Evolutionary conservation across 2,113 vertebrate genomes (phyloP).

Genomic region (Toxotes jaculatrix): DNA sequence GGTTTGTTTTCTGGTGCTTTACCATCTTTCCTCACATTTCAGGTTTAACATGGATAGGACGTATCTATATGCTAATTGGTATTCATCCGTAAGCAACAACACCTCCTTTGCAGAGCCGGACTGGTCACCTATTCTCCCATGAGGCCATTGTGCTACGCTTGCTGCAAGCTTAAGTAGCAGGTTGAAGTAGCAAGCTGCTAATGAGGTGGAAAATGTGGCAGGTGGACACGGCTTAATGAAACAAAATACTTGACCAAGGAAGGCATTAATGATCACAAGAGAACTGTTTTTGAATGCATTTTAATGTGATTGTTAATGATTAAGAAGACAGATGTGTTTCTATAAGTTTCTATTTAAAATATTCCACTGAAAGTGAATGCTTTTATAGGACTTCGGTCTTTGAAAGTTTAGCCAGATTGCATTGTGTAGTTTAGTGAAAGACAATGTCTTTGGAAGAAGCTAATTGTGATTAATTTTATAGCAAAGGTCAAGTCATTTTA

Average conservation of each 20-base stretch:
- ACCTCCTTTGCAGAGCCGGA: constrained; percentile 21
- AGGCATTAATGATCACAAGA: constrained; percentile 23
- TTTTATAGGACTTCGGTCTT: not conserved
- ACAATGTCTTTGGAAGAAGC: no score
- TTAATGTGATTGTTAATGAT: constrained; percentile 22
- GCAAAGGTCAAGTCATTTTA: not conserved
- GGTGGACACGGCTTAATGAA: constrained; percentile 53
- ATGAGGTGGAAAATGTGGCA: constrained; percentile 58
- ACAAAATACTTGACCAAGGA: constrained; percentile 40
- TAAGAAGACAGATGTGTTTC: not conserved
- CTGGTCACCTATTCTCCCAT: constrained; percentile 50
- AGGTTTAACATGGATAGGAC: constrained; percentile 36
- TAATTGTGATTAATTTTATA: not conserved
- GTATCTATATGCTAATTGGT: constrained; percentile 42
- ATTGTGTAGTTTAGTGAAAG: not conserved
- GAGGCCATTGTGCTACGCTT: constrained; percentile 50
- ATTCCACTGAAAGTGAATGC: not conserved
- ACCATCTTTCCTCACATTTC: not conserved
- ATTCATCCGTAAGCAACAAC: constrained; percentile 56
- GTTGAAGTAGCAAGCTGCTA: constrained; percentile 49
- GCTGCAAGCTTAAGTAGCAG: constrained; percentile 62
- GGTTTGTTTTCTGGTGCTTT: not conserved
- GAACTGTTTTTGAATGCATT: constrained; percentile 20
- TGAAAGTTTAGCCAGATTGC: not conserved
- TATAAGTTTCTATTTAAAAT: not conserved